Evolutionary conservation across 1,140 invertebrate genomes (phyloP), one percentile per base, ranked within the genome.

Genomic region (Pomacea maculata): DNA sequence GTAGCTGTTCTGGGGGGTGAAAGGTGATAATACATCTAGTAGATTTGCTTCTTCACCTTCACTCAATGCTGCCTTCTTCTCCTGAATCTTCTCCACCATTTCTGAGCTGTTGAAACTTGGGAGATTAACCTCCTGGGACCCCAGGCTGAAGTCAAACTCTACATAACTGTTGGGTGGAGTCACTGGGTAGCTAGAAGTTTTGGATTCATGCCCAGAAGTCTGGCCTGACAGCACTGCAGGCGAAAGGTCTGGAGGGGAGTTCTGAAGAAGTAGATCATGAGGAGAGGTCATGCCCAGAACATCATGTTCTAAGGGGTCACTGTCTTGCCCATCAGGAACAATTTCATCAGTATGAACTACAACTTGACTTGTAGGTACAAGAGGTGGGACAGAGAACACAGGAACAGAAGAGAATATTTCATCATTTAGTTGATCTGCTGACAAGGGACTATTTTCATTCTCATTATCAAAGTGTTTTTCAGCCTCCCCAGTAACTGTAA

Each of bases 21-120:
- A 87, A n/a, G 89, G 87, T 1, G 81, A 83, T 70, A 80, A 63
- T 14, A 80, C 74, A 15, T 79, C 75, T 19, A 80, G 80, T 15
- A 74, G 61, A 14, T 79, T 79, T 6, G 74, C 71, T 3, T 74
- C 61, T 9, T 72, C 76, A 8, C 19, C 21, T 9, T 77, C 17
- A 8, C 82, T 76, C 54, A 88, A 61, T 15, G 87, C 84, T 25
- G 85, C 86, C 72, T 87, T 86, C 73, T 87, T 89, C 45, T 83
- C 81, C 34, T 88, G 82, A 45, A 91, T 88, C 57, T 84, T 85
- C 72, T 89, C 80, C 63, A 90, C 88, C 88, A 89, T 90, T 64
- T 90, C 89, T 29, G 86, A 85, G 80, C 82, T 90, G 83, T 89
- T 90, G 78, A 90, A 89, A 80, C 89, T 90, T 14, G 89, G 89